Evolutionary conservation across 2,888 invertebrate genomes (phyloP).

Genomic region (Synergus umbraculus): DNA sequence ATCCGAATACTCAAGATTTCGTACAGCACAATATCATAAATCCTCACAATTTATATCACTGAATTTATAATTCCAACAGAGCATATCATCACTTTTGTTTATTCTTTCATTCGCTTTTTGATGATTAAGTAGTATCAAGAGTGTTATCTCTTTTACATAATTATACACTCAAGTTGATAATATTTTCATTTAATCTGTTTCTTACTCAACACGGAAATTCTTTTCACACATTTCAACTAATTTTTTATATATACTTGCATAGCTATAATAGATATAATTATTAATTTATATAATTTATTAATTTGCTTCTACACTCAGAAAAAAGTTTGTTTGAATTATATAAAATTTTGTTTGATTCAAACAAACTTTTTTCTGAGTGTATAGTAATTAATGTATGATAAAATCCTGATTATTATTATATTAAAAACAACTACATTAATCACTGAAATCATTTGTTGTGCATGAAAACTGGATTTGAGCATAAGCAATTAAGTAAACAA

Average conservation of each 20-base stretch:
- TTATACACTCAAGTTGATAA: too few species aligned
- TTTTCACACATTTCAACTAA: not conserved
- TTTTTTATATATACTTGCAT: not conserved
- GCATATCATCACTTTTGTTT: not conserved
- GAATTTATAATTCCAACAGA: not conserved
- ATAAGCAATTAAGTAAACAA: not conserved
- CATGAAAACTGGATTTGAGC: not conserved
- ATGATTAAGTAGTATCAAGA: not conserved
- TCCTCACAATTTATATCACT: slow-evolving; percentile 22
- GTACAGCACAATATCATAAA: slow-evolving; percentile 14
- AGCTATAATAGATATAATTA: too few species aligned
- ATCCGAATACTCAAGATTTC: slow-evolving; percentile 21
- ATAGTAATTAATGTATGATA: not conserved
- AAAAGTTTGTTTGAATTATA: too few species aligned
- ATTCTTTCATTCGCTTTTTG: not conserved
- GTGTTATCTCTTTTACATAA: not conserved
- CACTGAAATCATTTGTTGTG: not conserved
- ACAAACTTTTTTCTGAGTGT: too few species aligned
- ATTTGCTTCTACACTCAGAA: not conserved
- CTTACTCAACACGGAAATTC: too few species aligned
- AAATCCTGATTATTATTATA: not conserved
- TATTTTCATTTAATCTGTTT: too few species aligned
- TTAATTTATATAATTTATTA: too few species aligned
- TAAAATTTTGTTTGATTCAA: too few species aligned
- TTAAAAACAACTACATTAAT: not conserved